Conservation (phyloP, 2,797 vertebrate genomes). For the Netta rufina region DNA sequence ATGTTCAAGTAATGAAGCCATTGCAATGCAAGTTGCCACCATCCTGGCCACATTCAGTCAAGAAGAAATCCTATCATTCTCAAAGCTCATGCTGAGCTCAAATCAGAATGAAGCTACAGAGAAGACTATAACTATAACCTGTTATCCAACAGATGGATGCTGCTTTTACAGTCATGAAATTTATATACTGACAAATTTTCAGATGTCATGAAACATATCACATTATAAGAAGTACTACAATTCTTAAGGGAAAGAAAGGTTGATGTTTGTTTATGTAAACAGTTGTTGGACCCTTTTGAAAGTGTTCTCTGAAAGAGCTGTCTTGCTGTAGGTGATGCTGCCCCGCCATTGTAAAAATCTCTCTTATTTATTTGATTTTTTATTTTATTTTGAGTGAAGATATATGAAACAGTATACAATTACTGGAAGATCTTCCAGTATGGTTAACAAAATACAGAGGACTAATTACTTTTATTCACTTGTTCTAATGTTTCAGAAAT, state of each 20-base stretch:
- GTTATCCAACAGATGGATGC: not conserved
- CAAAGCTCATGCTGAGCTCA: not conserved
- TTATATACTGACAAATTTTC: not conserved
- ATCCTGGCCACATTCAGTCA: not conserved
- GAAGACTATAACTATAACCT: not conserved
- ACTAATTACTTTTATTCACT: not conserved
- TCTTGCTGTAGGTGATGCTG: not conserved
- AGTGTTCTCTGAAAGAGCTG: not conserved
- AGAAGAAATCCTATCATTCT: not conserved
- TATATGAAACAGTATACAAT: fast-evolving
- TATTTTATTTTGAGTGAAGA: not conserved
- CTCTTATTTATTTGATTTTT: not conserved
- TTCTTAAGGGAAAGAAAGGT: not conserved
- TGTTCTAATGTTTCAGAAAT: not conserved
- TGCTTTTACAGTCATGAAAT: not conserved
- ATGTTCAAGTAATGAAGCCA: not conserved
- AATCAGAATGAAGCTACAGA: not conserved
- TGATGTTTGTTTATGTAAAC: not conserved
- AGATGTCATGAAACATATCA: not conserved
- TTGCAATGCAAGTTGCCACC: not conserved
- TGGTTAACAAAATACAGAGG: not conserved
- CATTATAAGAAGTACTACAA: not conserved
- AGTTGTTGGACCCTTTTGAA: not conserved
- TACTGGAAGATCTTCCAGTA: not conserved
- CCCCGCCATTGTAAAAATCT: not conserved